Base-by-base conservation (phyloP, 1,140 invertebrate species). In the Tenebrio molitor region DNA sequence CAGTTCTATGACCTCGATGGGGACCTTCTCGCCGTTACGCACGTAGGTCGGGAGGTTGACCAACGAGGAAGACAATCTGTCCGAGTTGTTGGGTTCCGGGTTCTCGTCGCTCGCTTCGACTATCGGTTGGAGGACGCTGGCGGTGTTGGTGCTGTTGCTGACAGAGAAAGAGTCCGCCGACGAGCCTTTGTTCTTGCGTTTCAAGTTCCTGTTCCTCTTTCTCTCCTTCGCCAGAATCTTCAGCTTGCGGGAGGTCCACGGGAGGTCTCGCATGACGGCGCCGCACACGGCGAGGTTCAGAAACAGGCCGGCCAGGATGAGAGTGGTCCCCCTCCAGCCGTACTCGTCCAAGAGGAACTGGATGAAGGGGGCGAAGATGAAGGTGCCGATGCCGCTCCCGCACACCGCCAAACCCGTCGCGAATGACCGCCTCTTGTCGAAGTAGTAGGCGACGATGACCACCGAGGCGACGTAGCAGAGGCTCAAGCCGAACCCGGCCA, bases 391-490 rank as follows among this genome's bases (percentile, higher is more conserved):
- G 4, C 93, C 93, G 78, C 93, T 95, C 0, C 95, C 95, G 80
- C 95, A 96, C 0, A 97, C 95, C 0, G 95, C 93, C 16, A 98
- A 86, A 0, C 97, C 97, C 0, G 96, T 98, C 0, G 97, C 97
- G 41, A 98, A 88, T 0, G 95, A 97, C 53, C 96, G 85, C 78
- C 90, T 92, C 77, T 94, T 94, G 77, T 98, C 96, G 82, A 99
- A 99, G 82, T 98, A 99, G 81, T 97, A 97, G 0, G 96, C 95
- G 1, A 99, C 96, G 74, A 96, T 95, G 0, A 98, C 96, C 0
- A 95, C 93, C 0, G 93, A 93, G 0, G 95, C 92, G 0, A 97
- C 94, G 80, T 94, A 95, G 78, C 94, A 95, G 16, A 96, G 84
- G 46, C 94, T 93, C 71, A 97, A 85, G 5, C 95, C 95, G 74